Base-by-base conservation (phyloP, 2,888 invertebrate genomes). In the Alloscopus bannaensis region DNA sequence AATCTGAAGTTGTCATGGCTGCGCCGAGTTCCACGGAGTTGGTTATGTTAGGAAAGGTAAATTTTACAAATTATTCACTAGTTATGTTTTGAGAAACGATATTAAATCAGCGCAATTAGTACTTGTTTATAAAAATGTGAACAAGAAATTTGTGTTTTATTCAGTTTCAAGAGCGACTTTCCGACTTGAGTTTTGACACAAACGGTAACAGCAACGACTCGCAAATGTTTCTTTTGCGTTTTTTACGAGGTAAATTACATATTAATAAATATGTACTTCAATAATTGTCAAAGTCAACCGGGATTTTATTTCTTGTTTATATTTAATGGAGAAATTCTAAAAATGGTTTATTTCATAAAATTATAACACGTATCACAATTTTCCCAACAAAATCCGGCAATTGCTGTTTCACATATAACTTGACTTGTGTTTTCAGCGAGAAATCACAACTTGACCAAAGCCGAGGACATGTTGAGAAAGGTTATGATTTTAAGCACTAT, bases 141-240 rank as follows among this genome's bases (percentile, higher is more conserved):
- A n/a, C n/a, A n/a, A n/a, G n/a, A n/a, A n/a, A n/a, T n/a, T 8
- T 40, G 24, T n/a, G 29, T 40, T 11, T 40, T 26, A n/a, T 31
- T 8, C 29, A 84, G 84, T 81, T 84, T 31, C 66, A 79, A 22
- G 70, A 78, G 8, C 60, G 40, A 3, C 50, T 83, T 8, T n/a
- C 24, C 22, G 84, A 84, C 47, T 71, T 82, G 29, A 36, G 70
- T 24, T 62, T 83, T 65, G 80, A 77, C 16, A 73, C 77, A 47
- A 69, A 71, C 31, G 80, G 18, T n/a, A n/a, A n/a, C n/a, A n/a
- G n/a, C n/a, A 47, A 81, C 55, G 70, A 75, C 4, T 72, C 52
- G 6, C 80, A 82, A 47, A 75, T 81, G 68, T 81, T 77, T 29
- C 71, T 84, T 6, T 28, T 84, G 6, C 64, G 84, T 11, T 84